These are phyloP conservation scores for Falco rusticolus DNA, from an alignment of 2,797 vertebrate species.

Conservation along the genomic window DNA sequence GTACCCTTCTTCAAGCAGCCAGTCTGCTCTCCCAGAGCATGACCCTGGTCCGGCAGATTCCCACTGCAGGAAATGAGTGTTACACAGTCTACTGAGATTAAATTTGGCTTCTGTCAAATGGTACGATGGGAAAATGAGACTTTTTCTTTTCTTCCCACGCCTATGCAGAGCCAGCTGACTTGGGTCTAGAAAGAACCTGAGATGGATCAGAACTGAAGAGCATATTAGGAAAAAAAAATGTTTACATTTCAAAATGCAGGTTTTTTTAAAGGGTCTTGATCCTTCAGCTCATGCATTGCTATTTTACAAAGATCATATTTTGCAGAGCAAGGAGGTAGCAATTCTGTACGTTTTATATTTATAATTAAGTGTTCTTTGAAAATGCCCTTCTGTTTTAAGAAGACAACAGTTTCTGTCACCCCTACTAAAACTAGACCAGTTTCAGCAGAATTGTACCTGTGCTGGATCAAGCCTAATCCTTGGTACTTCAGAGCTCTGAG, in stretches of 20 bases:
- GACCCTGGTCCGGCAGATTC: background rate
- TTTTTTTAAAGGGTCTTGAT: background rate
- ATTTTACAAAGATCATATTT: background rate
- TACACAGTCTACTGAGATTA: background rate
- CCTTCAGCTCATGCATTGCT: background rate
- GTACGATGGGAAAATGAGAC: background rate
- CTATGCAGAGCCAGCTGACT: background rate
- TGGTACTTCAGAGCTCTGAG: background rate
- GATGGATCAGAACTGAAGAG: background rate
- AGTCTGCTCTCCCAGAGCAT: background rate
- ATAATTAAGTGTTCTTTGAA: background rate
- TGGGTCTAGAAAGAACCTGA: background rate
- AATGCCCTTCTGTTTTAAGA: background rate
- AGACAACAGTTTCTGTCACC: background rate
- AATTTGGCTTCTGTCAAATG: background rate
- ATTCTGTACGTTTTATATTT: background rate
- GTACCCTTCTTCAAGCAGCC: background rate
- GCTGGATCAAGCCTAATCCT: background rate
- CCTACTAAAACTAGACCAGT: background rate
- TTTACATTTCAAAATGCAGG: background rate
- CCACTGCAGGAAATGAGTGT: background rate
- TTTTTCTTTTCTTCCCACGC: background rate
- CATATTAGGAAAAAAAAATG: background rate
- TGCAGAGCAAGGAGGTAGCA: background rate
- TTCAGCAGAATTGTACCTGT: background rate